phyloP scores from a whole-genome alignment of 2,888 invertebrate genomes.

The Steinernema scapterisci region DNA sequence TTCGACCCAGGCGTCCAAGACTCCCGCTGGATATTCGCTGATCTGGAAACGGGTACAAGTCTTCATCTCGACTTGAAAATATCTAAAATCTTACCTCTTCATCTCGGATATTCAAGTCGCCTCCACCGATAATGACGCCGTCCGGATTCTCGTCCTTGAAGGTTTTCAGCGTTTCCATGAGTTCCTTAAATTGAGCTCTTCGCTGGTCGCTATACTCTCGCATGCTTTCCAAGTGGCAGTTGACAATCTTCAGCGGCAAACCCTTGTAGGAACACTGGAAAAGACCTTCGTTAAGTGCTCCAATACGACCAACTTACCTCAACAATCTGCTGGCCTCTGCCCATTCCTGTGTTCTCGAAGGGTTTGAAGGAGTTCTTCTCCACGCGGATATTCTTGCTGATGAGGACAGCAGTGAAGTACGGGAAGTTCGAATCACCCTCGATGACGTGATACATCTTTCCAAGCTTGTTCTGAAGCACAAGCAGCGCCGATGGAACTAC shows the following conservation, averaged over 20 bases:
- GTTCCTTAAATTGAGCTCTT: conserved; percentile 68
- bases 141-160: conserved; percentile 51
- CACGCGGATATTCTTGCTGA: conserved; percentile 58
- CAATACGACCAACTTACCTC: conserved; percentile 67
- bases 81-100: conserved; percentile 68
- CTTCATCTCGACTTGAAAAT: neutral
- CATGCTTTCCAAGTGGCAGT: conserved; percentile 74
- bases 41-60: conserved; percentile 40
- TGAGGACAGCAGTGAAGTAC: conserved; percentile 67
- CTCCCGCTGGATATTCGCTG: conserved; percentile 61
- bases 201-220: conserved; percentile 70
- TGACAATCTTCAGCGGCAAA: conserved; percentile 70
- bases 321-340: conserved; percentile 71
- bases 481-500: conserved; percentile 70
- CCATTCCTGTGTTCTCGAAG: conserved; percentile 71
- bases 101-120: conserved; percentile 74
- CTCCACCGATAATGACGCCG: conserved; percentile 72
- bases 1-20: conserved; percentile 71
- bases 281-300: neutral
- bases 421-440: conserved; percentile 64
- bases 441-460: conserved; percentile 69
- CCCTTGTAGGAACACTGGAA: conserved; percentile 51
- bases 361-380: conserved; percentile 69
- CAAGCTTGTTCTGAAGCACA: conserved; percentile 69
- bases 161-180: conserved; percentile 49